phyloP scores from a whole-genome alignment of 2,888 invertebrate genomes.

The Spatulosminthurus flaviceps region DNA sequence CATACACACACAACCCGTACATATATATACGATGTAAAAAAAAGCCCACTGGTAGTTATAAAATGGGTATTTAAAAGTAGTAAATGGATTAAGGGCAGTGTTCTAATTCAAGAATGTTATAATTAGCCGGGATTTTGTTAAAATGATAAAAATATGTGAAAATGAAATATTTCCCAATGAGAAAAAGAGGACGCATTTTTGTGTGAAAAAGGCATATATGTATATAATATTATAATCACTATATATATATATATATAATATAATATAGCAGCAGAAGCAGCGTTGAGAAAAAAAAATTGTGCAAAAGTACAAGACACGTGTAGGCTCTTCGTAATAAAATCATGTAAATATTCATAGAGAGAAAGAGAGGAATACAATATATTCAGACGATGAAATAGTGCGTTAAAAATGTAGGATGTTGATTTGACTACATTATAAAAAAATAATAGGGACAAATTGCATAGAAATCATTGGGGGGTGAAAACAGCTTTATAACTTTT shows the following conservation, averaged over 20 bases:
- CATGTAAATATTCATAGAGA: conserved; percentile 1
- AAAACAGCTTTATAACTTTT: background rate
- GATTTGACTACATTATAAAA: background rate
- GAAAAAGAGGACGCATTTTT: conserved; percentile 1
- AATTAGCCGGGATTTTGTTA: conserved; percentile 16
- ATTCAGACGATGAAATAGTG: conserved; percentile 16
- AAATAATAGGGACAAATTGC: no score
- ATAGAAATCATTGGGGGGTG: background rate
- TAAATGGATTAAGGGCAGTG: conserved; percentile 7
- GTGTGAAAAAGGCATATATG: conserved; percentile 1
- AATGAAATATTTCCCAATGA: background rate
- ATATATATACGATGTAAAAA: background rate
- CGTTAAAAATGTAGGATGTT: background rate
- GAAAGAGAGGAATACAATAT: background rate
- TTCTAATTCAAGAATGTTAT: background rate
- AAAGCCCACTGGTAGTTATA: conserved; percentile 1
- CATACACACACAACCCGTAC: conserved; percentile 18
- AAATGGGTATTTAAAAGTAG: conserved; percentile 1
- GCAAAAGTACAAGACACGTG: conserved; percentile 26
- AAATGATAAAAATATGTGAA: background rate
- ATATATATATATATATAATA: conserved; percentile 6
- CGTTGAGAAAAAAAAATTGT: conserved; percentile 5
- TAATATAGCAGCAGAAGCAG: no score
- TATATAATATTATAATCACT: background rate
- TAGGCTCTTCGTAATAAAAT: conserved; percentile 12